Base-by-base conservation (phyloP, 92 coral and sea anemone species). In the Parazoanthus darwini region DNA sequence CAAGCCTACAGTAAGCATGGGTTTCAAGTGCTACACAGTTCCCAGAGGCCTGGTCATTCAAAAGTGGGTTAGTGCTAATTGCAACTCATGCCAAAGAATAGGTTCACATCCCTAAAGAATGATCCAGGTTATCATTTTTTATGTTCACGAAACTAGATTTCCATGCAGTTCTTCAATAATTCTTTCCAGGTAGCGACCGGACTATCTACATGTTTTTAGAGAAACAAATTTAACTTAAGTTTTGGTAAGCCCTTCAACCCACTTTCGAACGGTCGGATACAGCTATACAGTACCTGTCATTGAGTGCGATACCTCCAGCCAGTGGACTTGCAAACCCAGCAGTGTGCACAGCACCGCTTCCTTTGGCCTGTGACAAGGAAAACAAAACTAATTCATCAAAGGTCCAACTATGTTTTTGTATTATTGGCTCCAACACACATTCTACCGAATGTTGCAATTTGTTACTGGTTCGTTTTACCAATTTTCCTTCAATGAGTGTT, bases 251-350 rank as follows among this genome's bases (percentile, higher is more conserved):
- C 59, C 59, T 54, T 68, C 35, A n/a, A 68, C 14, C 74, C 35
- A 33, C 46, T 48, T 6, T 8, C 9, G 11, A 48, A 48, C 11
- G 8, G 8, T 10, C 11, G 11, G 51, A 15, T 35, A 8, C 74
- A 75, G 23, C 22, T 75, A 10, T 5, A 3, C 18, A 3, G 6
- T 78, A 78, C 81, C 81, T 78, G 56, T 78, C 63, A 42, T 4
- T 43, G 8, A 78, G 56, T 48, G 48, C 7, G 14, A 78, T n/a
- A 23, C 56, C 81, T 78, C 56, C 81, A 42, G 63, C 81, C 81
- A 78, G 26, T 5, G 81, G 54, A 46, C 59, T 78, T 20, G 56
- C 33, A 78, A 16, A 39, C 26, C 18, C 59, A 44, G 26, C 14
- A 44, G 63, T 10, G 6, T n/a, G 36, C 1, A 20, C 81, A 78